Evolutionary conservation across 2,797 vertebrate species (phyloP).

Genomic region (Delichon dasypus): DNA sequence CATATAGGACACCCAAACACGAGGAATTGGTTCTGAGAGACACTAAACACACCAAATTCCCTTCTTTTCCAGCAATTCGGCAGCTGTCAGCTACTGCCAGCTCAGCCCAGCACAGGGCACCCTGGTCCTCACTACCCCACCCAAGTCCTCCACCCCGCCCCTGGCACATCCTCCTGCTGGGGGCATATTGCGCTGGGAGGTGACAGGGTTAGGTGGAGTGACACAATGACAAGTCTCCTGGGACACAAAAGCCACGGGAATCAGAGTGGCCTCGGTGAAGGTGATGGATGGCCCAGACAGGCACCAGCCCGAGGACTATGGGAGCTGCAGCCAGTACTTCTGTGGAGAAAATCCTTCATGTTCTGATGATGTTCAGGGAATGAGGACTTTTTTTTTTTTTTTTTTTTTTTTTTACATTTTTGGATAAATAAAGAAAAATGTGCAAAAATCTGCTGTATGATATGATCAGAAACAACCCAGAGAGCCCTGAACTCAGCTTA

Average conservation of each 20-base stretch:
- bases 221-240: not conserved
- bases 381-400: not conserved
- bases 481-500: not conserved
- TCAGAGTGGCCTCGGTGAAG: not conserved
- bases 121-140: not conserved
- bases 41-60: not conserved
- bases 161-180: not conserved
- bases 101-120: not conserved
- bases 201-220: not conserved
- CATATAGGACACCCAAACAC: not conserved
- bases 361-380: not conserved
- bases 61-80: not conserved
- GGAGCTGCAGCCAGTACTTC: not conserved
- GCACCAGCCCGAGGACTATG: accelerated
- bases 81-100: not conserved
- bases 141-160: accelerated
- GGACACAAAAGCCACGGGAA: not conserved
- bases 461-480: not conserved
- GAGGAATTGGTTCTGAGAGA: not conserved
- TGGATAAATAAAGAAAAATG: not conserved
- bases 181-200: not conserved
- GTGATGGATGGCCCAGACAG: not conserved
- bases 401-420: not conserved
- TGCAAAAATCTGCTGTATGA: not conserved
- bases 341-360: accelerated